These are phyloP conservation scores for Catagonus wagneri DNA, from an alignment of 2,113 vertebrate species.

Conservation along the genomic window DNA sequence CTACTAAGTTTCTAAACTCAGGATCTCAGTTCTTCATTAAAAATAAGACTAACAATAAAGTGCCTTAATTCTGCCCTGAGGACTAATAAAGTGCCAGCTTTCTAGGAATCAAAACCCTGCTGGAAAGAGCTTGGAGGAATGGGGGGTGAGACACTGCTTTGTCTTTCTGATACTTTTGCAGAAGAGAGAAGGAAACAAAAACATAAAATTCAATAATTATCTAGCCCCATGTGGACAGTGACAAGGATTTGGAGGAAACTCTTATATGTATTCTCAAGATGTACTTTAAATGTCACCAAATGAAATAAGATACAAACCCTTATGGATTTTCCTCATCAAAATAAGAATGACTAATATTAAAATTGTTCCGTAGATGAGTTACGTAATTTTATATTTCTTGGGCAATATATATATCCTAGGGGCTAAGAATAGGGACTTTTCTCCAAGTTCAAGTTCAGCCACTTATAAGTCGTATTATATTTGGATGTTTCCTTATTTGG, in stretches of 20 bases:
- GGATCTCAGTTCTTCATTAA: background rate
- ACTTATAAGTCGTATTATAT: background rate
- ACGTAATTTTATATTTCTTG: constrained; percentile 15
- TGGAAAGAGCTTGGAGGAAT: background rate
- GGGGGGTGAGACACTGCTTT: background rate
- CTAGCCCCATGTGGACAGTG: background rate
- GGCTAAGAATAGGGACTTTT: constrained; percentile 26
- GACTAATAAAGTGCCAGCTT: background rate
- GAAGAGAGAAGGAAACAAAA: background rate
- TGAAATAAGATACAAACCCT: background rate
- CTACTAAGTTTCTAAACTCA: background rate
- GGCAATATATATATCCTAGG: background rate
- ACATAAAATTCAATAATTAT: background rate
- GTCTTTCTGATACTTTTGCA: background rate
- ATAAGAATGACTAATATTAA: background rate
- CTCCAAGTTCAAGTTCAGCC: background rate
- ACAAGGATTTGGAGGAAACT: background rate
- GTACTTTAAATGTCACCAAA: constrained; percentile 20
- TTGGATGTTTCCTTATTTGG: background rate
- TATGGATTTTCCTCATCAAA: constrained; percentile 15
- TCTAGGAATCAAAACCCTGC: background rate
- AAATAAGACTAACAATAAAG: constrained; percentile 24
- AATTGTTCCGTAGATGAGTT: background rate
- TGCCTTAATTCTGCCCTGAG: background rate
- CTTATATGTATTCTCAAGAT: background rate